Evolutionary conservation across 37 sponge, comb jelly and placozoan genomes (phyloP), one percentile per base, ranked within the genome.

Genomic region (Ianthella basta): DNA sequence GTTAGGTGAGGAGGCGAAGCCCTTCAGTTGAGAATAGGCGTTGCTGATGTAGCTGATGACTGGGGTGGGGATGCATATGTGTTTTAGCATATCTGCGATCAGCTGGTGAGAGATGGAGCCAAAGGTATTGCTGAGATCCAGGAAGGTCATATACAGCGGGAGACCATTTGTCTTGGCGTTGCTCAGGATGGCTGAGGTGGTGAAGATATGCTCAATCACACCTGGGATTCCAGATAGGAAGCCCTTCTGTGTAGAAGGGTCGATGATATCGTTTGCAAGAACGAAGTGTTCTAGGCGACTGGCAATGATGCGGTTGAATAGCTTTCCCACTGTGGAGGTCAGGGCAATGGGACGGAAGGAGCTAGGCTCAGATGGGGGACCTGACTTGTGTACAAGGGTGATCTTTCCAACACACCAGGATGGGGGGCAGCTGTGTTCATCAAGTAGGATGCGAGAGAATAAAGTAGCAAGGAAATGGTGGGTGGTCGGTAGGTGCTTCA

Each of bases 41-140:
- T 55, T 21, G 15, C 41, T 15, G 18, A 87, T 69, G 38, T 82
- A 87, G 0, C 54, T 0, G 21, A 8, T 53, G 23, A 87, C 5
- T 60, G 53, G 15, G 20, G 1, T 0, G 23, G 87, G 87, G 34
- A 87, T 24, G 4, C 29, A 33, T 15, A 68, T 24, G 50, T 81
- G 61, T 0, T 10, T 24, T 3, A 82, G 53, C 72, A 83, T 83
- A 29, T 65, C 69, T 8, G 12, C 15, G 21, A 70, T 80, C 16
- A 81, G 36, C 6, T 55, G 8, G 53, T 88, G 83, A 30, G 83
- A 34, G 8, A 88, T 38, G 18, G 83, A 82, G 0, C 88, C 83
- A 88, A 88, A 88, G 8, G 88, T 83, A 82, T 88, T 88, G 4
- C 36, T 38, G 15, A 88, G 79, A 60, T 88, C 88, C 0, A 82